Base-by-base conservation (phyloP, 2,113 vertebrate species). In the Sclerurus mexicanus region DNA sequence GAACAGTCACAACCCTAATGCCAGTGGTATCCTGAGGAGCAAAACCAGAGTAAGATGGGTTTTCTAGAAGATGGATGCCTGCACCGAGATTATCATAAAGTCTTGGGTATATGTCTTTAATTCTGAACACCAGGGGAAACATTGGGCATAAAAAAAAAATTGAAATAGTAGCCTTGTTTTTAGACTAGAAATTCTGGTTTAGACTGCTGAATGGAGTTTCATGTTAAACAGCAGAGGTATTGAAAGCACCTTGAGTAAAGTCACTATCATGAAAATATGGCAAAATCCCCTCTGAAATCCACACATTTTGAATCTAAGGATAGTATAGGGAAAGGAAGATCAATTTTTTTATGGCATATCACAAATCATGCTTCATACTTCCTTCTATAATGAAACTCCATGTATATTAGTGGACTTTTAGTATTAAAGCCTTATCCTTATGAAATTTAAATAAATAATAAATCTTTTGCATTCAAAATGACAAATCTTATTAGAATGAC, bases 81-180 rank as follows among this genome's bases (percentile, higher is more conserved):
- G 30, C 0, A 0, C 21, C 7, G 35, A 90, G 21, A 37, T 53
- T 8, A 17, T 21, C 14, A 50, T 27, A 73, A n/a, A 31, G 4
- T 60, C 50, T 71, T 31, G 4, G 7, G 2, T 10, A 44, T 1
- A 0, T n/a, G 6, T 55, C 55, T 84, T 75, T 52, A 49, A 81
- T 23, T 64, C 13, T 39, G 55, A 87, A 60, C 6, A 47, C 15
- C 39, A 77, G 6, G 10, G 20, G 9, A 72, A 73, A 5, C 3
- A 2, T 2, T 46, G 2, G 7, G 3, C 5, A 78, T 58, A 6
- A 92, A 24, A 85, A 46, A 7, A 90, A 33, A 23, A 35, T 39
- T 46, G 5, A 86, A 76, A 8, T 4, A 5, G 7, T 20, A 72
- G 2, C 7, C 16, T 49, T 49, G 22, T 18, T 91, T 87, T 39